Evolutionary conservation across 2,888 invertebrate genomes (phyloP).

Genomic region (Vanessa cardui): DNA sequence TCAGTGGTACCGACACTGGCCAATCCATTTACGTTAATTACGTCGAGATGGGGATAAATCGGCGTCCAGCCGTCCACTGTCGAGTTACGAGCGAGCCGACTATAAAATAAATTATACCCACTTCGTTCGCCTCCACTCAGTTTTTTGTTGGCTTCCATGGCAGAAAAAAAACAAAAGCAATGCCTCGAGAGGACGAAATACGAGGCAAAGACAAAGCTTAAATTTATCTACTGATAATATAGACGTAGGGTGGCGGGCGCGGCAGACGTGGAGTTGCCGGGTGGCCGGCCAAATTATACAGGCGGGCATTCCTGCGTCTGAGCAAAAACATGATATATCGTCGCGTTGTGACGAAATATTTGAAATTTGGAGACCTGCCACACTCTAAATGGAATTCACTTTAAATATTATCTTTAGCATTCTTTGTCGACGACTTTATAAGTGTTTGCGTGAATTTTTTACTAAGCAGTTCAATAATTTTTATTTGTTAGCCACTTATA

Average conservation of each 20-base stretch:
- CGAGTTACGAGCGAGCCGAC: conserved; percentile 82
- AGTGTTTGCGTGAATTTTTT: conserved; percentile 43
- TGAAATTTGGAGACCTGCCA: conserved; percentile 74
- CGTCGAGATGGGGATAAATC: conserved; percentile 80
- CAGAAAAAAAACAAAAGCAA: conserved; percentile 75
- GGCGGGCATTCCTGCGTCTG: conserved; percentile 73
- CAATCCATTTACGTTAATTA: conserved; percentile 83
- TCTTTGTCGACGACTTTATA: conserved; percentile 66
- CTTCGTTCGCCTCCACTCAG: conserved; percentile 81
- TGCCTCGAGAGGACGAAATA: conserved; percentile 81
- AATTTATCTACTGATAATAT: conserved; percentile 84
- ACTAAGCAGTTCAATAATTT: conserved; percentile 11
- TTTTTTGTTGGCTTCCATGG: conserved; percentile 78
- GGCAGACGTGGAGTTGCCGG: conserved; percentile 71
- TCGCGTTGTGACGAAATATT: conserved; percentile 79
- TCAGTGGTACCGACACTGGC: conserved; percentile 70
- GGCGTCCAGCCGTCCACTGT: conserved; percentile 81
- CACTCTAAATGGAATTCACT: conserved; percentile 73
- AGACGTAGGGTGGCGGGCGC: conserved; percentile 79
- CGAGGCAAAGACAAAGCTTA: conserved; percentile 83
- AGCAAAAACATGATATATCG: conserved; percentile 82
- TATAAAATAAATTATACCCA: conserved; percentile 84
- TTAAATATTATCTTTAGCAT: conserved; percentile 67
- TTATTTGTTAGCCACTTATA: not conserved
- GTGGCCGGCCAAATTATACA: conserved; percentile 80